A percentile compares a stretch with the other conserved stretches of the same genome.
Evolutionary conservation across 2,113 vertebrate species (phyloP).

Genomic region (Clinocottus analis): DNA sequence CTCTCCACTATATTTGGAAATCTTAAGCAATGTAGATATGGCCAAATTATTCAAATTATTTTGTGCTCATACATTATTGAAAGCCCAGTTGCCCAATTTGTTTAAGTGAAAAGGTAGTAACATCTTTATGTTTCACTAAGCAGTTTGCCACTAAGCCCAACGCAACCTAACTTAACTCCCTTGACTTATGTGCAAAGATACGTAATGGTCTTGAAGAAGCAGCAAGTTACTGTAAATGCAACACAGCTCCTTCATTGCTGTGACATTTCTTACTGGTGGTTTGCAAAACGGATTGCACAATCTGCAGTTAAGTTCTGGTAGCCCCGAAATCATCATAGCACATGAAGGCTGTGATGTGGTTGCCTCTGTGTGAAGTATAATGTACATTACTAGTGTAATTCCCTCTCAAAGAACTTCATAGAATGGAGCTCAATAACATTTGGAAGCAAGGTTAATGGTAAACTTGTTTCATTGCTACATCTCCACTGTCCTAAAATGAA

Average conservation of each 20-base stretch:
- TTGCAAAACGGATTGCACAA: slow-evolving; percentile 4
- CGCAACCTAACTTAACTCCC: slow-evolving; percentile 10
- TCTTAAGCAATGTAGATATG: background rate
- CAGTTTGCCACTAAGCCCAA: slow-evolving; percentile 26
- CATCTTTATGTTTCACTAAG: slow-evolving; percentile 23
- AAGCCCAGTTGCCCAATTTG: slow-evolving; percentile 22
- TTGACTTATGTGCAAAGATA: slow-evolving; percentile 1
- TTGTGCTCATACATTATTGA: slow-evolving; percentile 25
- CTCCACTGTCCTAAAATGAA: slow-evolving; percentile 32
- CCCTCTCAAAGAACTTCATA: background rate
- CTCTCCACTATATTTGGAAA: background rate
- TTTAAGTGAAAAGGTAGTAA: slow-evolving; percentile 19
- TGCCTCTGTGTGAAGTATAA: background rate
- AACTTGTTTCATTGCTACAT: background rate
- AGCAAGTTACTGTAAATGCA: slow-evolving; percentile 2
- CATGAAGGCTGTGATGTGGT: slow-evolving; percentile 7
- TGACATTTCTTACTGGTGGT: background rate
- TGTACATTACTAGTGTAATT: slow-evolving; percentile 6
- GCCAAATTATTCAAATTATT: background rate
- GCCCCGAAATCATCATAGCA: background rate
- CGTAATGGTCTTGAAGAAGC: slow-evolving; percentile 2
- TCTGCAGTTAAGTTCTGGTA: slow-evolving; percentile 1
- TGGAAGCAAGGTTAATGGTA: background rate
- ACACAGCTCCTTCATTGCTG: background rate
- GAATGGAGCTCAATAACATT: slow-evolving; percentile 1